phyloP scores from a whole-genome alignment of 1,140 invertebrate genomes.

The Grapholita molesta region DNA sequence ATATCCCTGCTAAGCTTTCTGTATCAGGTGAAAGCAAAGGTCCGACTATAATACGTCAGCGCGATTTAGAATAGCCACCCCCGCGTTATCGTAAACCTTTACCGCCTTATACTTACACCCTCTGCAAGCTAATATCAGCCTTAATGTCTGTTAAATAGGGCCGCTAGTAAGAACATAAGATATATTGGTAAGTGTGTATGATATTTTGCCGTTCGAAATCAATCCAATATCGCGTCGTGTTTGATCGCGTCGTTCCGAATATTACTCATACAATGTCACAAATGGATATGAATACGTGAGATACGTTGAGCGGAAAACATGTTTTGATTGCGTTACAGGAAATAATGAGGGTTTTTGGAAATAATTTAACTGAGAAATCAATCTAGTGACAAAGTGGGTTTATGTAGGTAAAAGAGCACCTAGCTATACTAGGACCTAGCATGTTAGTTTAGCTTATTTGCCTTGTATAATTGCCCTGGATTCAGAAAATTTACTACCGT shows the following conservation, averaged over 20 bases:
- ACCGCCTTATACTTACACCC: conserved; percentile 6
- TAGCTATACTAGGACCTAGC: too few relatives aligned
- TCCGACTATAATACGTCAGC: conserved; percentile 65
- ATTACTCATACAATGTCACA: conserved; percentile 32
- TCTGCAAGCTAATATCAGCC: conserved; percentile 19
- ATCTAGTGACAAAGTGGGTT: too few relatives aligned
- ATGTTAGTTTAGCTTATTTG: too few relatives aligned
- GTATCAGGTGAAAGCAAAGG: conserved; percentile 60
- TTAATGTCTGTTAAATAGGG: conserved; percentile 20
- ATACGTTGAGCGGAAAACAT: conserved; percentile 11
- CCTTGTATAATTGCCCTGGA: too few relatives aligned
- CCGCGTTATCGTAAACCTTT: conserved; percentile 50
- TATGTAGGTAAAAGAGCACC: too few relatives aligned
- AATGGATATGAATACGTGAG: conserved; percentile 16
- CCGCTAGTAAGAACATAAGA: background rate
- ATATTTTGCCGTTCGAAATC: conserved; percentile 33
- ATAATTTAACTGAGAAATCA: background rate
- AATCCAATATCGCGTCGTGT: conserved; percentile 60
- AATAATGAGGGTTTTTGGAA: background rate
- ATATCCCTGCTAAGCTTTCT: conserved; percentile 41
- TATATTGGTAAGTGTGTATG: conserved; percentile 16
- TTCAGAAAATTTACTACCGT: too few relatives aligned
- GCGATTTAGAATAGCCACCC: conserved; percentile 67
- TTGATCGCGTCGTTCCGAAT: conserved; percentile 57
- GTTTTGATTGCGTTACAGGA: conserved; percentile 1